These are phyloP conservation scores for Chaetodon trifascialis DNA, from an alignment of 2,113 vertebrate genomes.

Conservation along the genomic window DNA sequence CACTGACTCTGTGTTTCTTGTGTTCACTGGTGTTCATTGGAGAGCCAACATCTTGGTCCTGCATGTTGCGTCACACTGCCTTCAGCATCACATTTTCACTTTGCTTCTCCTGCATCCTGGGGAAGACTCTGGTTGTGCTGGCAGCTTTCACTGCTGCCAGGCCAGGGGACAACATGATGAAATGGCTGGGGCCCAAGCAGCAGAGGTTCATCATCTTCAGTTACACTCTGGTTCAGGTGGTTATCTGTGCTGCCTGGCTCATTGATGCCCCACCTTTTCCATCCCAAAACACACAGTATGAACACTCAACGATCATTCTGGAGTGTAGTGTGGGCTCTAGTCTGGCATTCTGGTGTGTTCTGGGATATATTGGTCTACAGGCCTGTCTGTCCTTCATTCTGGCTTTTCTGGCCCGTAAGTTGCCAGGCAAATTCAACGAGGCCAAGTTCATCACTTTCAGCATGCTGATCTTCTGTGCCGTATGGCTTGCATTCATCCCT, in stretches of 20 bases:
- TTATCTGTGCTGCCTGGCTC: constrained; percentile 82
- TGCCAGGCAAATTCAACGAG: constrained; percentile 85
- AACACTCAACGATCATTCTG: constrained; percentile 76
- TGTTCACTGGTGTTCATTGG: constrained; percentile 78
- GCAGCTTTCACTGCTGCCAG: constrained; percentile 77
- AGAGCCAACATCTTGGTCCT: constrained; percentile 77
- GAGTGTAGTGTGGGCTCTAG: constrained; percentile 83
- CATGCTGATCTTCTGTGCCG: constrained; percentile 85
- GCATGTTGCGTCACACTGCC: constrained; percentile 82
- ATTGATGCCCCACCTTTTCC: constrained; percentile 79
- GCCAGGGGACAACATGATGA: constrained; percentile 64
- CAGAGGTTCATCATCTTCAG: constrained; percentile 79
- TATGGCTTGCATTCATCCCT: constrained; percentile 85
- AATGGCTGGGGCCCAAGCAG: constrained; percentile 72
- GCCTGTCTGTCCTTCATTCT: constrained; percentile 70
- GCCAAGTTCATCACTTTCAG: constrained; percentile 86
- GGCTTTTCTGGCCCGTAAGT: constrained; percentile 81
- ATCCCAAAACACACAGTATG: constrained; percentile 63
- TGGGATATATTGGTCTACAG: constrained; percentile 72
- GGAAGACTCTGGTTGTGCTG: constrained; percentile 80
- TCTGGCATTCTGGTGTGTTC: constrained; percentile 78
- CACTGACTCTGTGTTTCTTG: constrained; percentile 75
- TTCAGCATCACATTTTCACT: constrained; percentile 81
- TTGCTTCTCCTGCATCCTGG: constrained; percentile 78
- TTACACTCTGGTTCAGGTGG: constrained; percentile 79